phyloP scores from a whole-genome alignment of 1,140 invertebrate species.

The Atta texana region DNA sequence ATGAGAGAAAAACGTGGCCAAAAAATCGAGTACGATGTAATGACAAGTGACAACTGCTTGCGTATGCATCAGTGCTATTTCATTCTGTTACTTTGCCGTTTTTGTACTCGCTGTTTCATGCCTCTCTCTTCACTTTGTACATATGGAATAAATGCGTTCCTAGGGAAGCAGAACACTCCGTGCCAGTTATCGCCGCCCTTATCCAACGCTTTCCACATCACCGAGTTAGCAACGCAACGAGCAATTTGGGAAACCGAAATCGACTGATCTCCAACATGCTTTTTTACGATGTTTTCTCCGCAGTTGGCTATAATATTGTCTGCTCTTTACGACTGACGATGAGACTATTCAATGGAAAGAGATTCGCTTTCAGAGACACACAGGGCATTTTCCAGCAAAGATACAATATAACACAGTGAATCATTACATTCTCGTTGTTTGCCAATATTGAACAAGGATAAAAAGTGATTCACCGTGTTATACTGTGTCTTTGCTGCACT shows the following conservation, averaged over 20 bases:
- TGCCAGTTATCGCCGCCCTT: conserved; percentile 35
- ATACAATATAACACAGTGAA: too few relatives aligned
- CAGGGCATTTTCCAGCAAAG: too few relatives aligned
- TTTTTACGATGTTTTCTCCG: not conserved
- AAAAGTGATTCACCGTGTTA: too few relatives aligned
- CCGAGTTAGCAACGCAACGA: conserved; percentile 59
- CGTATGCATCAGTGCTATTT: conserved; percentile 34
- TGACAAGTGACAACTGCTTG: conserved; percentile 40
- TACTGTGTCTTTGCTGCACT: too few relatives aligned
- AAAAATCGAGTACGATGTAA: conserved; percentile 51
- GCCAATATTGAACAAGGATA: too few relatives aligned
- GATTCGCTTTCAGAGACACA: not conserved
- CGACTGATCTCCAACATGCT: conserved; percentile 61
- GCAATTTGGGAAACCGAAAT: conserved; percentile 67
- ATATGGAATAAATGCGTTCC: conserved; percentile 44
- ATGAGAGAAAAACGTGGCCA: not conserved
- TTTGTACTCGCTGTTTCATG: conserved; percentile 1
- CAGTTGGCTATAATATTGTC: not conserved
- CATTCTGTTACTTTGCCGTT: conserved; percentile 24
- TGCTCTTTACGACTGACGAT: not conserved
- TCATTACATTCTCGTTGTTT: too few relatives aligned
- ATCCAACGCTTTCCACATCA: conserved; percentile 54
- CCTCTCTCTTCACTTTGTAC: conserved; percentile 11
- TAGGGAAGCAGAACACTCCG: not conserved
- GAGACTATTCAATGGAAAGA: not conserved